phyloP scores from a whole-genome alignment of 92 coral and sea anemone genomes.

The Zoanthus sociatus region DNA sequence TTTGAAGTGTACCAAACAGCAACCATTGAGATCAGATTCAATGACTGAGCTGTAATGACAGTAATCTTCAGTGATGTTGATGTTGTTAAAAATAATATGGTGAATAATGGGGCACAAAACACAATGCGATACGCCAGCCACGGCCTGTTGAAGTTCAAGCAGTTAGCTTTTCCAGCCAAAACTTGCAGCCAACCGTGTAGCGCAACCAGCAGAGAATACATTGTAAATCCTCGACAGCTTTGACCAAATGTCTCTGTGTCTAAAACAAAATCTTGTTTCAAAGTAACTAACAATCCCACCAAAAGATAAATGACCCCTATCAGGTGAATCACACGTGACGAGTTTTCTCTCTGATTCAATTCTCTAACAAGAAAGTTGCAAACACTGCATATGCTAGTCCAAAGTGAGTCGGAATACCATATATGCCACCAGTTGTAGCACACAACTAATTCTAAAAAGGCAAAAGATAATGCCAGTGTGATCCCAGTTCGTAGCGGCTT shows the following conservation, averaged over 20 bases:
- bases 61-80: neutral
- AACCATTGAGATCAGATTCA: slow-evolving; percentile 26
- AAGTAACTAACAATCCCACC: slow-evolving; percentile 23
- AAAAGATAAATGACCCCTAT: slow-evolving; percentile 22
- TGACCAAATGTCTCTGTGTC: slow-evolving; percentile 12
- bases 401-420: slow-evolving; percentile 3
- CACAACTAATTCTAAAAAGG: neutral
- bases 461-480: slow-evolving; percentile 13
- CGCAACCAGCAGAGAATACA: slow-evolving; percentile 23
- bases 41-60: slow-evolving; percentile 8
- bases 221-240: slow-evolving; percentile 27
- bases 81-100: slow-evolving; percentile 18
- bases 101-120: slow-evolving; percentile 31
- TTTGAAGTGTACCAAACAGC: slow-evolving; percentile 10
- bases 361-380: slow-evolving; percentile 24
- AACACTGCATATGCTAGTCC: slow-evolving; percentile 14
- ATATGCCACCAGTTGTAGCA: slow-evolving; percentile 6
- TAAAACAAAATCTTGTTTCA: slow-evolving; percentile 32
- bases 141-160: slow-evolving; percentile 10
- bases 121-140: slow-evolving; percentile 41
- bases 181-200: slow-evolving; percentile 38
- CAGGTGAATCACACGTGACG: slow-evolving; percentile 35
- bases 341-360: neutral
- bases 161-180: slow-evolving; percentile 17
- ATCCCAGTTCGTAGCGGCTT: slow-evolving; percentile 12